Conservation (phyloP, 2,113 vertebrate species). For the Chloropsis cyanopogon region DNA sequence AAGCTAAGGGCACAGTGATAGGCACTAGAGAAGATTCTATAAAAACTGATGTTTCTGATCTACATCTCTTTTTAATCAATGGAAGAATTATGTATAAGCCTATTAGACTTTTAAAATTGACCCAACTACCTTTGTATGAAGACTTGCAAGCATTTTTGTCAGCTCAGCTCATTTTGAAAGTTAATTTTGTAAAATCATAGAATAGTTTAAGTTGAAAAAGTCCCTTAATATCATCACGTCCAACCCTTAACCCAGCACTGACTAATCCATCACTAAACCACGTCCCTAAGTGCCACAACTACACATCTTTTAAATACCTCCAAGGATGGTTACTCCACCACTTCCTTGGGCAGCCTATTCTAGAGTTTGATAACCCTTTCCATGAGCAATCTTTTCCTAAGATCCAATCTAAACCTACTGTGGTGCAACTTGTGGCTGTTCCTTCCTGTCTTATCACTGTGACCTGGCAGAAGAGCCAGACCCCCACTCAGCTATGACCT, state of each 20-base stretch:
- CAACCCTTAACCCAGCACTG: background rate
- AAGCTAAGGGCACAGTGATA: background rate
- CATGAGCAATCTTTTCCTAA: background rate
- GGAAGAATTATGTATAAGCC: background rate
- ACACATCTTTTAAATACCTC: background rate
- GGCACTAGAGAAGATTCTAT: background rate
- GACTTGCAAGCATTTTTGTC: background rate
- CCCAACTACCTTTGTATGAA: background rate
- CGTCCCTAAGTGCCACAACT: background rate
- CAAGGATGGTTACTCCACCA: background rate
- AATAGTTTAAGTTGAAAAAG: background rate
- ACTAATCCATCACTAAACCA: background rate
- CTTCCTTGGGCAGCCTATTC: background rate
- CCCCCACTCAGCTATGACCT: fast-evolving
- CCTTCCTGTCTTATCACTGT: background rate
- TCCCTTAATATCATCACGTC: background rate
- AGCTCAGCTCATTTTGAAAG: background rate
- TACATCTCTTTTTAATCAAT: background rate
- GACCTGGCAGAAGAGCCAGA: background rate
- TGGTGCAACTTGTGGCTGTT: background rate
- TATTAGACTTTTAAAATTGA: background rate
- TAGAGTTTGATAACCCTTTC: background rate
- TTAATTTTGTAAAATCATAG: background rate
- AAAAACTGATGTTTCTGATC: background rate
- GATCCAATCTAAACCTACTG: background rate